phyloP scores from a whole-genome alignment of 2,113 vertebrate species.

The Malaclemys terrapin region DNA sequence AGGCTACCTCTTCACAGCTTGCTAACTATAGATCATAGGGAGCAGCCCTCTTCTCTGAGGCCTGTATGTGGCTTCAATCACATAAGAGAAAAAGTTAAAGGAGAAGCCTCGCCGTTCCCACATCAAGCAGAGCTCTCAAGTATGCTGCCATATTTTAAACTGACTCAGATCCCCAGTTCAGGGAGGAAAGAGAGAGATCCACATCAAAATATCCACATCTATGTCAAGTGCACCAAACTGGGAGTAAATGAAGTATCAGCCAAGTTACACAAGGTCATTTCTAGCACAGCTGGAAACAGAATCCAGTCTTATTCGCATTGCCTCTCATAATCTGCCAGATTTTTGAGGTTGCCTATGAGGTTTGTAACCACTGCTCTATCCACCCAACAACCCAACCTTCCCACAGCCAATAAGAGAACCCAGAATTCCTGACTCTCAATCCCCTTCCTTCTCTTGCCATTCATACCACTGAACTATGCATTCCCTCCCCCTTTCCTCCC shows the following conservation, averaged over 20 bases:
- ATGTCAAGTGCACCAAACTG: background rate
- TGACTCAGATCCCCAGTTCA: too few relatives aligned
- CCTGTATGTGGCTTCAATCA: background rate
- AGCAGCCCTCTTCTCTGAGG: background rate
- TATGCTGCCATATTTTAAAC: too few relatives aligned
- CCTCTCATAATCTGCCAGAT: too few relatives aligned
- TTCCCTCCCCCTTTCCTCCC: too few relatives aligned
- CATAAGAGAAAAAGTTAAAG: background rate
- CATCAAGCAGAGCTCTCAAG: too few relatives aligned
- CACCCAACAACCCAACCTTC: too few relatives aligned
- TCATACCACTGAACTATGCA: background rate
- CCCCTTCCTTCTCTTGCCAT: background rate
- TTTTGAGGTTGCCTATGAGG: too few relatives aligned
- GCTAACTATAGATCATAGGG: background rate
- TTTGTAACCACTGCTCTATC: background rate
- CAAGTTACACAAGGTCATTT: background rate
- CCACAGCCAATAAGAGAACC: background rate
- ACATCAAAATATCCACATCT: background rate
- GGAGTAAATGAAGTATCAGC: background rate
- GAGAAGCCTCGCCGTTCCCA: background rate
- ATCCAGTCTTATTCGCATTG: too few relatives aligned
- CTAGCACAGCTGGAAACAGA: background rate
- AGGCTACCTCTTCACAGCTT: background rate
- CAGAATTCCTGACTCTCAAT: background rate
- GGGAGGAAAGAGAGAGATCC: too few relatives aligned